These are phyloP conservation scores for Zaprionus taronus DNA, from an alignment of 1,140 invertebrate species.

Conservation along the genomic window DNA sequence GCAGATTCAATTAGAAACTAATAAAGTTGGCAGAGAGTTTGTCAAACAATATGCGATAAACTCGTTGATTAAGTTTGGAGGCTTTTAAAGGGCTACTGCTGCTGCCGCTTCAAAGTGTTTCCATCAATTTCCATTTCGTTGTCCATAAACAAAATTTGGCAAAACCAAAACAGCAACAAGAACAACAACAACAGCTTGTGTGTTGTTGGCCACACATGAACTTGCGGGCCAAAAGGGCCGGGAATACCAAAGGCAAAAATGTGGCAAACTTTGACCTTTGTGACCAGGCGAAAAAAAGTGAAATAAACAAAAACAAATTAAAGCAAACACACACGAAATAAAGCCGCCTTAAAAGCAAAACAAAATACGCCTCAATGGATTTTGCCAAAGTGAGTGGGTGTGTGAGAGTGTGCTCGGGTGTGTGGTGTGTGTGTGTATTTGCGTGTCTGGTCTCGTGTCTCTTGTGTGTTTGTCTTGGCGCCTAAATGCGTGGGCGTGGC, in stretches of 20 bases:
- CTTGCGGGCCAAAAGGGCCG: slow-evolving; percentile 20
- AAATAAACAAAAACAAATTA: slow-evolving; percentile 80
- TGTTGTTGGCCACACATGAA: not conserved
- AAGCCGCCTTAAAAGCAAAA: slow-evolving; percentile 49
- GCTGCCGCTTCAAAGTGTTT: slow-evolving; percentile 32
- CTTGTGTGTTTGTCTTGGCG: slow-evolving; percentile 33
- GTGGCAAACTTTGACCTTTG: slow-evolving; percentile 75
- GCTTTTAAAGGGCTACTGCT: not conserved
- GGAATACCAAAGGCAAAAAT: slow-evolving; percentile 46
- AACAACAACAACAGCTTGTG: slow-evolving; percentile 5
- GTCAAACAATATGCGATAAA: not conserved
- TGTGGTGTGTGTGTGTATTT: not conserved
- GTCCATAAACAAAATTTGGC: slow-evolving; percentile 62
- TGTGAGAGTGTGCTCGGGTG: not conserved
- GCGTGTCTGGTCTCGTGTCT: not conserved
- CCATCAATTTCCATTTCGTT: slow-evolving; percentile 60
- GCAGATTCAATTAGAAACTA: slow-evolving; percentile 1
- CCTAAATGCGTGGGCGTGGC: slow-evolving; percentile 63
- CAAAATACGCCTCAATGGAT: slow-evolving; percentile 31
- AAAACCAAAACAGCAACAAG: too few relatives aligned
- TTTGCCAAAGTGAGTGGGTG: not conserved
- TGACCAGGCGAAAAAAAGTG: slow-evolving; percentile 52
- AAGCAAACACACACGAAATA: slow-evolving; percentile 61
- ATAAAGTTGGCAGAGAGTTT: not conserved
- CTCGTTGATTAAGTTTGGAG: not conserved